A percentile compares a stretch with the other conserved stretches of the same genome.
These are phyloP conservation scores for Botrylloides violaceus DNA, from an alignment of 23 tunicate genomes.

Conservation along the genomic window DNA sequence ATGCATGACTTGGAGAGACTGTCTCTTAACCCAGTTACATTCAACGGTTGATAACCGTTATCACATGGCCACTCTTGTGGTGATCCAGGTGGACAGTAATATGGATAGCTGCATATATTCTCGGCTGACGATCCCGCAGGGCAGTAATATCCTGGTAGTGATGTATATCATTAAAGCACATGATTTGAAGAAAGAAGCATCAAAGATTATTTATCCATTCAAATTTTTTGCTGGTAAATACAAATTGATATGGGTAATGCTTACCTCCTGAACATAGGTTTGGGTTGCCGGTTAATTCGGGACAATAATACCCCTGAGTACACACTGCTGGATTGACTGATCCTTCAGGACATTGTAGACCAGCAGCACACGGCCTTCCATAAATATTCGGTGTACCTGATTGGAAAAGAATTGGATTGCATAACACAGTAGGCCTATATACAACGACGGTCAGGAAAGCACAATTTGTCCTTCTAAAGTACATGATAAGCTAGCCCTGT, in stretches of 20 bases:
- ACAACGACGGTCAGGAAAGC: too few species aligned
- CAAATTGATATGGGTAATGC: too few species aligned
- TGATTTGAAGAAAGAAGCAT: too few species aligned
- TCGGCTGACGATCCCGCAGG: conserved; percentile 13
- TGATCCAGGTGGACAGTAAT: conserved; percentile 89
- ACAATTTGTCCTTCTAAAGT: too few species aligned
- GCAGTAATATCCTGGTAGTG: conserved; percentile 40
- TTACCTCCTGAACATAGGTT: conserved; percentile 20
- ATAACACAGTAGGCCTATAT: too few species aligned
- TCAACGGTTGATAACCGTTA: conserved; percentile 88
- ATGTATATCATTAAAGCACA: too few species aligned
- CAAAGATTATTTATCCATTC: too few species aligned
- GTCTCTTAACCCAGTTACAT: conserved; percentile 68
- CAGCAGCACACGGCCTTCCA: conserved; percentile 27
- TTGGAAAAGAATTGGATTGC: too few species aligned
- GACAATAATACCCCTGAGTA: conserved; percentile 67
- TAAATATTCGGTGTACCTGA: conserved; percentile 22
- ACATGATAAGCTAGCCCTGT: too few species aligned
- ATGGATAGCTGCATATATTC: conserved; percentile 70
- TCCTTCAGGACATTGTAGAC: conserved; percentile 61
- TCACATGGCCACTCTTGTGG: conserved; percentile 66
- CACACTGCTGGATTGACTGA: conserved; percentile 56
- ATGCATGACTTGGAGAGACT: conserved; percentile 54
- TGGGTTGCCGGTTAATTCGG: conserved; percentile 38
- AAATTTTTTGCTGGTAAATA: too few species aligned